These are phyloP conservation scores for Ligdia adustata DNA, from an alignment of 2,888 invertebrate genomes.

Conservation along the genomic window DNA sequence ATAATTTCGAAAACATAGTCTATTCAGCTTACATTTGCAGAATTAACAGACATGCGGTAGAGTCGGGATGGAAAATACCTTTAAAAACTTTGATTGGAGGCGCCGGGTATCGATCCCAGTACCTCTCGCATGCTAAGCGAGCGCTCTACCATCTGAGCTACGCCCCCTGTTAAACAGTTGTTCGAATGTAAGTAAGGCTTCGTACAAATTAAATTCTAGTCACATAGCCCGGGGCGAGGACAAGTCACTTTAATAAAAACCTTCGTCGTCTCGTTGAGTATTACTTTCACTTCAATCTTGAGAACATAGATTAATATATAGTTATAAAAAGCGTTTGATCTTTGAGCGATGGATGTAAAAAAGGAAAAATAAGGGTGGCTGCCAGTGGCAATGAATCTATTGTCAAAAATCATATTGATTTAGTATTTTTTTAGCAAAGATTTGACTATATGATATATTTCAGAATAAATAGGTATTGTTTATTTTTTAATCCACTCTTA, in stretches of 20 bases:
- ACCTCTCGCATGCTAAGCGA: constrained; percentile 84
- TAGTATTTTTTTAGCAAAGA: too few relatives aligned
- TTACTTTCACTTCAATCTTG: constrained; percentile 26
- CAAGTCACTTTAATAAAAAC: constrained; percentile 47
- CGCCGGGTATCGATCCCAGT: constrained; percentile 84
- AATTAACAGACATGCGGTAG: too few relatives aligned
- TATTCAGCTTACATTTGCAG: too few relatives aligned
- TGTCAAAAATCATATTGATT: too few relatives aligned
- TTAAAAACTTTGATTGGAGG: constrained; percentile 62
- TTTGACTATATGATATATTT: too few relatives aligned
- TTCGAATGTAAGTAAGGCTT: constrained; percentile 32
- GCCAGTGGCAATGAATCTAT: too few relatives aligned
- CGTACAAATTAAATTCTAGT: constrained; percentile 41
- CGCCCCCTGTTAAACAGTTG: constrained; percentile 60
- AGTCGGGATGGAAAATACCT: too few relatives aligned
- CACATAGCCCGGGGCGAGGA: constrained; percentile 48
- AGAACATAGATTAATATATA: constrained; percentile 1
- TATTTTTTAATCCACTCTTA: too few relatives aligned
- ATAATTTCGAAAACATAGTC: too few relatives aligned
- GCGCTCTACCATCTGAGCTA: constrained; percentile 85
- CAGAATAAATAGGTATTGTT: too few relatives aligned
- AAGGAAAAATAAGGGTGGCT: too few relatives aligned
- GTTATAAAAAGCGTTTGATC: not conserved
- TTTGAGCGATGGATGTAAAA: not conserved
- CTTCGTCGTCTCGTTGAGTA: constrained; percentile 30